Percentiles rank a stretch among this genome's conserved stretches.
Conservation (phyloP, 2,888 invertebrate species). For the Lasius fuliginosus region DNA sequence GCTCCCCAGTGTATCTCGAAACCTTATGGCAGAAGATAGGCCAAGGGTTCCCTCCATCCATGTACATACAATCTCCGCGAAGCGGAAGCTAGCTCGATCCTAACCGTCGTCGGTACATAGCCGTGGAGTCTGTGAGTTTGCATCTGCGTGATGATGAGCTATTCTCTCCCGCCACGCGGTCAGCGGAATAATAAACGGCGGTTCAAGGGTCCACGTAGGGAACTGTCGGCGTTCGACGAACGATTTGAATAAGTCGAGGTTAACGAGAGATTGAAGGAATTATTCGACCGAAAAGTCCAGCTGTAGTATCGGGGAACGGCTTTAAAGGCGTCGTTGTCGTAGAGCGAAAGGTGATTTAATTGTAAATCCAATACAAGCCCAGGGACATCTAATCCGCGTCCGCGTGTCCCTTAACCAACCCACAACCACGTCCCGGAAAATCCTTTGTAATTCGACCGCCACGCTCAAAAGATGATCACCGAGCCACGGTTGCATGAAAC, state of each 20-base stretch:
- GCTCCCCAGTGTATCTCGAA: slow-evolving; percentile 47
- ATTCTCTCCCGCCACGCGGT: not conserved
- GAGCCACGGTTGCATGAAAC: slow-evolving; percentile 47
- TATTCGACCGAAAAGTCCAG: not conserved
- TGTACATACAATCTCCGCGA: slow-evolving; percentile 45
- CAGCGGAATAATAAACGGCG: not conserved
- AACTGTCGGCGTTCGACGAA: not conserved
- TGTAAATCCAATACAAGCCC: slow-evolving; percentile 37
- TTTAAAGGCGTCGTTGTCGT: slow-evolving; percentile 3
- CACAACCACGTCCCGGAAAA: slow-evolving; percentile 48
- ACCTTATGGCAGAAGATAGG: slow-evolving; percentile 46
- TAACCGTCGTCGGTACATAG: slow-evolving; percentile 18
- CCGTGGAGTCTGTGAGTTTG: slow-evolving; percentile 41
- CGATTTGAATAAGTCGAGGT: not conserved
- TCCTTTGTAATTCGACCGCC: slow-evolving; percentile 52
- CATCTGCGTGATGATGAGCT: slow-evolving; percentile 26
- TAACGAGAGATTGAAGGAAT: slow-evolving; percentile 11
- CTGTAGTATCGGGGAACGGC: not conserved
- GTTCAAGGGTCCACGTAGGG: not conserved
- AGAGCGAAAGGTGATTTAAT: slow-evolving; percentile 32
- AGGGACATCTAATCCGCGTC: slow-evolving; percentile 32
- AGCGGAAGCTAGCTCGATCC: slow-evolving; percentile 45
- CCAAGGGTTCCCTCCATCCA: slow-evolving; percentile 24
- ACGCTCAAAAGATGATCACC: slow-evolving; percentile 50
- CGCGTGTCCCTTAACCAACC: slow-evolving; percentile 42